Evolutionary conservation across 2,888 invertebrate genomes (phyloP).

Genomic region (Neoscelio sp.): DNA sequence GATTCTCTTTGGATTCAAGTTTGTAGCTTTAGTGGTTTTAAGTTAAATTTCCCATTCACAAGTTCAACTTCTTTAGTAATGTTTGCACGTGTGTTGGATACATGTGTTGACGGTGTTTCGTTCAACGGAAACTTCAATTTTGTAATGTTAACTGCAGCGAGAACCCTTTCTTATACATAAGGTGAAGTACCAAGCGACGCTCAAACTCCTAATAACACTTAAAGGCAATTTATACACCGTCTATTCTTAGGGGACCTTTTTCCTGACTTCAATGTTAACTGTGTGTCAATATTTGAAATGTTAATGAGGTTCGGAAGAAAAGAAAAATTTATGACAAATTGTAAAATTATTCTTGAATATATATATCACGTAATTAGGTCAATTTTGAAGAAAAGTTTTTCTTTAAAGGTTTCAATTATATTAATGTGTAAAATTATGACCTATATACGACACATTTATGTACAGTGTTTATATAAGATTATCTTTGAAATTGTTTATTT

Average conservation of each 20-base stretch:
- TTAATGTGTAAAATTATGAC: too few species aligned
- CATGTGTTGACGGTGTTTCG: slow-evolving; percentile 38
- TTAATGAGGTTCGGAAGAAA: too few species aligned
- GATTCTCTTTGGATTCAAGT: slow-evolving; percentile 30
- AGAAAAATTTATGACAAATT: too few species aligned
- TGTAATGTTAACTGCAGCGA: slow-evolving; percentile 54
- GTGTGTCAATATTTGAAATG: background rate
- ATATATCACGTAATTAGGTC: too few species aligned
- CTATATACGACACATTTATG: too few species aligned
- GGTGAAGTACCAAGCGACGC: slow-evolving; percentile 43
- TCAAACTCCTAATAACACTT: slow-evolving; percentile 53
- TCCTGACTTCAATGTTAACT: slow-evolving; percentile 4
- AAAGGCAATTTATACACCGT: slow-evolving; percentile 49
- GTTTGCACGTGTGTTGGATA: slow-evolving; percentile 41
- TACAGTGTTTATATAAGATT: too few species aligned
- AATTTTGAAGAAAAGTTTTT: too few species aligned
- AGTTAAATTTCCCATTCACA: slow-evolving; percentile 43
- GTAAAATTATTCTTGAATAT: too few species aligned
- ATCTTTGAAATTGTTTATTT: too few species aligned
- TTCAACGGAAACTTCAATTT: slow-evolving; percentile 46
- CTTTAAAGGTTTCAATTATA: too few species aligned
- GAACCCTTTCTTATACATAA: slow-evolving; percentile 39
- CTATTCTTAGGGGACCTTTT: slow-evolving; percentile 48
- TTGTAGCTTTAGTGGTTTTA: slow-evolving; percentile 48
- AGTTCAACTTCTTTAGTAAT: slow-evolving; percentile 44